These are phyloP conservation scores for Vidua chalybeata DNA, from an alignment of 2,113 vertebrate species.

Conservation along the genomic window DNA sequence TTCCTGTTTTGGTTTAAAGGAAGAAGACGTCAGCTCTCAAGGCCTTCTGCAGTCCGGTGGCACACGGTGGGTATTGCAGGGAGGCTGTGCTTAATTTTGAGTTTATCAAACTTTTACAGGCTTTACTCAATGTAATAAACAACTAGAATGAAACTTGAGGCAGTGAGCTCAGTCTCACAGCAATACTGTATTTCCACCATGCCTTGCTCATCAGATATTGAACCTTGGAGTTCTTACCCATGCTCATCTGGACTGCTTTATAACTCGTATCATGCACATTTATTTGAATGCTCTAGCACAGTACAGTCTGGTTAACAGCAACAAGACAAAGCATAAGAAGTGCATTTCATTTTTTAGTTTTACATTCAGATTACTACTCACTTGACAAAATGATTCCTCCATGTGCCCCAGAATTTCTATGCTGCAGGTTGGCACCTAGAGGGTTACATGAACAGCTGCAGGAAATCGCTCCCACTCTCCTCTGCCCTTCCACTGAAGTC, in stretches of 20 bases:
- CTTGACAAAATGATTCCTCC: not conserved
- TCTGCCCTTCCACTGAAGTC: not conserved
- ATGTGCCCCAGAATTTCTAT: not conserved
- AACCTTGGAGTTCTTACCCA: not conserved
- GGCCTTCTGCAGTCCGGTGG: fast-evolving
- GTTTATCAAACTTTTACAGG: not conserved
- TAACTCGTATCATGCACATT: not conserved
- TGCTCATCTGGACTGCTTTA: not conserved
- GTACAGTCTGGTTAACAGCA: not conserved
- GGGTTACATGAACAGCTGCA: not conserved
- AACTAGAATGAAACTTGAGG: not conserved
- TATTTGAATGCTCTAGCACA: not conserved
- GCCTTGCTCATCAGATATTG: not conserved
- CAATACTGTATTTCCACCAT: not conserved
- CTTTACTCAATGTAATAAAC: not conserved
- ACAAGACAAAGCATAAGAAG: not conserved
- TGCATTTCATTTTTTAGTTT: not conserved
- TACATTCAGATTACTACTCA: not conserved
- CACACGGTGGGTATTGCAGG: fast-evolving
- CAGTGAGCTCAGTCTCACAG: not conserved
- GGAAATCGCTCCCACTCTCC: not conserved
- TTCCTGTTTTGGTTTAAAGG: not conserved
- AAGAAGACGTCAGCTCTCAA: not conserved
- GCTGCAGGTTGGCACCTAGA: not conserved
- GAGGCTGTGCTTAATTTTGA: not conserved